Base-by-base conservation (phyloP, 2,888 invertebrate genomes). In the Acleris holmiana region DNA sequence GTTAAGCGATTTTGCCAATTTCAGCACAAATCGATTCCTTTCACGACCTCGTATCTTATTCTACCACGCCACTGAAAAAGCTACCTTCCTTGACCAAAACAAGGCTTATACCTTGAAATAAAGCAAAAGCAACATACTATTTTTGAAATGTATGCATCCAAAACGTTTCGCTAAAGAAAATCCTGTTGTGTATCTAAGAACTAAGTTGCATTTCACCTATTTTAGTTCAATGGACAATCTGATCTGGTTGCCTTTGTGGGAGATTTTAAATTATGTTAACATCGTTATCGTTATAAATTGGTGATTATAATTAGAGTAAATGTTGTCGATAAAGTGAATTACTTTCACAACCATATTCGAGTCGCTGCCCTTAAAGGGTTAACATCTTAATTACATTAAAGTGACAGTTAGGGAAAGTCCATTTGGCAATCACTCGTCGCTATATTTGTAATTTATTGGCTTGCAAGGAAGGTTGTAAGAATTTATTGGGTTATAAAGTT, bases 1-100 rank as follows among this genome's bases (percentile, higher is more conserved):
- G 74, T 76, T 76, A 69, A 74, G 76, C 80, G 74, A 78, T 76
- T 76, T 75, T 66, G 68, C 71, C 70, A 58, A 64, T 65, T 54
- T 65, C 59, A 55, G 25, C 19, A 10, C 23, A 62, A 4, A 35
- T 4, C 13, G 35, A 13, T 13, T 13, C 8, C 13, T 35, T 35
- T 35, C 35, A 35, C 35, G 35, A 3, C 35, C 35, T 35, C 35
- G 35, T 35, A 35, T 35, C 35, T 35, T 35, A 35, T 35, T 35
- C 35, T 1, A 35, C 35, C 35, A 35, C 1, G 13, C 35, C 35
- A 35, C 13, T 35, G 35, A 35, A 35, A 35, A 35, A 13, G 35
- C 35, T 35, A 35, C 35, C 35, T 35, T 35, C 4, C 4, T 35
- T 13, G 4, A 35, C 35, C 35, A 13, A 4, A 35, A 13, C 13